Conservation (phyloP, 2,797 vertebrate genomes). For the Sebastes wilsoni region DNA sequence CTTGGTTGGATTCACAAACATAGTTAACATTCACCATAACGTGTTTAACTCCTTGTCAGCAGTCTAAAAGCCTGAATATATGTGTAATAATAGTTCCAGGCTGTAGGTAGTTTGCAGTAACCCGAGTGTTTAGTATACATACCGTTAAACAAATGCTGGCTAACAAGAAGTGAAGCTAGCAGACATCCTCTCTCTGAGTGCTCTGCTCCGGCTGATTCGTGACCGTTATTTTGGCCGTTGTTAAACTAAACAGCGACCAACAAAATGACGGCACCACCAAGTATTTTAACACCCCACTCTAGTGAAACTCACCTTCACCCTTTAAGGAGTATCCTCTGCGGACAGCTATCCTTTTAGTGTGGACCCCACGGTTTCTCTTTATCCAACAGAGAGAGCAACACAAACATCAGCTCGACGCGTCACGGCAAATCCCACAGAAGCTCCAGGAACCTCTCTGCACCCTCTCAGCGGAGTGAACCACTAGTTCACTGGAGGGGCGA, state of each 20-base stretch:
- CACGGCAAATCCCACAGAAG: slow-evolving; percentile 50
- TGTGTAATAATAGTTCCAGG: neutral
- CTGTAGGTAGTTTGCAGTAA: accelerated
- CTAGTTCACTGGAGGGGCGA: slow-evolving; percentile 18
- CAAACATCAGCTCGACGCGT: slow-evolving; percentile 45
- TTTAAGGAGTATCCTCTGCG: neutral
- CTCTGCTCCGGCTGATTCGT: slow-evolving; percentile 42
- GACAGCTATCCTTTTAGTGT: neutral
- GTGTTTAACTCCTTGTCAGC: no score
- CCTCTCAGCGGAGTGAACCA: slow-evolving; percentile 54
- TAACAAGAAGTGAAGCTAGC: slow-evolving; percentile 73
- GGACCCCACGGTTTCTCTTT: slow-evolving; percentile 8
- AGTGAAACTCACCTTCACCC: slow-evolving; percentile 21
- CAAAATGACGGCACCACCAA: accelerated
- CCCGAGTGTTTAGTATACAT: neutral
- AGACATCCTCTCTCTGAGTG: slow-evolving; percentile 23
- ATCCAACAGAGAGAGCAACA: neutral
- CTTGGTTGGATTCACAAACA: neutral
- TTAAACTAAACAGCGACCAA: neutral
- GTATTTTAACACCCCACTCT: accelerated
- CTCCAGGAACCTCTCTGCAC: slow-evolving; percentile 31
- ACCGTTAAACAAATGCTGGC: slow-evolving; percentile 51
- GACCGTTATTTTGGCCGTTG: slow-evolving; percentile 63
- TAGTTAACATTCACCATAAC: neutral
- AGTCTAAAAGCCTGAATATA: neutral